Base-by-base conservation (phyloP, 2,113 vertebrate species). In the Pollimyrus isidori region DNA sequence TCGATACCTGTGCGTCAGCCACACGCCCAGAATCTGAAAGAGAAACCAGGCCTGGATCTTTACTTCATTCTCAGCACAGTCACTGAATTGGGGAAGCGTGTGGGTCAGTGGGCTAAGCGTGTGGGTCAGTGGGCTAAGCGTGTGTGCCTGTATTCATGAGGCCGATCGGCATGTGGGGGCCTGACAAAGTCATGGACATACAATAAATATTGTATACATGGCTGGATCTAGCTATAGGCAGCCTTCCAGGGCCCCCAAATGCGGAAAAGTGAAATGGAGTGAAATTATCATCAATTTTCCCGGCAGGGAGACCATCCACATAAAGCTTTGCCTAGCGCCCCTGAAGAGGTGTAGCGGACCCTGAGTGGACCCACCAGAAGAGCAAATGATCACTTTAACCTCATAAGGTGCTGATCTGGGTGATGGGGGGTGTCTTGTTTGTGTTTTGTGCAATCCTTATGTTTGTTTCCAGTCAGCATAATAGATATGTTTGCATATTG, bases 1-100 rank as follows among this genome's bases (percentile, higher is more conserved):
- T 92, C 98, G 96, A 95, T 97, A 99, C 94, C 96, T 95, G 87
- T 98, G 96, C 0, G 98, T 97, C 91, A 99, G 95, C 98, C 98
- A 99, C 15, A 99, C 97, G 23, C 98, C 98, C 89, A 99, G 93
- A 91, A 99, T 97, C 98, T 99, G 93, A 90, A 96, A 95, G 42
- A 87, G 90, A 1, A 4, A 90, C 9, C 49, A 11, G 11, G 73
- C 13, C 35, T 76, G 13, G 15, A 17, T 39, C 17, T 39, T 76
- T 15, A 35, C 69, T 35, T 76, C 30, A 76, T 39, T 76, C 69
- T 76, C 17, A 39, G 30, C 35, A 39, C 69, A 39, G 69, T 30
- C 3, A 13, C 30, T 30, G 76, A 45, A 86, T 86, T 89, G 35
- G 19, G 30, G 88, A 1, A 35, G 35, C 35, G 35, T 35, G 35